Evolutionary conservation across 1,140 invertebrate genomes (phyloP).

Genomic region (Ridgeia piscesae): DNA sequence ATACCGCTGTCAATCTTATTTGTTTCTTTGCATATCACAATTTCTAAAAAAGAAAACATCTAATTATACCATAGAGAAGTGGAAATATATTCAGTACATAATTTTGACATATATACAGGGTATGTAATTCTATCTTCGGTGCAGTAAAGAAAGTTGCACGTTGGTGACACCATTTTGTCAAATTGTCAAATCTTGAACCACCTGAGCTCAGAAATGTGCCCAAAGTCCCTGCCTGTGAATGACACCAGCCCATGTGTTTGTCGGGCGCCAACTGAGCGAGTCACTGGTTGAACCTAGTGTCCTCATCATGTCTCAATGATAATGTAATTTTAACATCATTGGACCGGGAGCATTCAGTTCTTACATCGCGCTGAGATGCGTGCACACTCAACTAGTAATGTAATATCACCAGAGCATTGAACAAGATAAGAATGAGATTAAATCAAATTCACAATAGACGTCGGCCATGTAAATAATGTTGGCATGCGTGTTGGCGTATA

Average conservation of each 20-base stretch:
- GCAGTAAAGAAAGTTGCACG: too few relatives aligned
- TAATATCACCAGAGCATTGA: neutral
- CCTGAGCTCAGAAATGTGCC: neutral
- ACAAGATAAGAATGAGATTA: neutral
- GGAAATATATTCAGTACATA: too few relatives aligned
- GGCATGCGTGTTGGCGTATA: neutral
- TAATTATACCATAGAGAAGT: too few relatives aligned
- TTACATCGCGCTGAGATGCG: neutral
- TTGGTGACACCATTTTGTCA: too few relatives aligned
- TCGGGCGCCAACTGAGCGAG: neutral
- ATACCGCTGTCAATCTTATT: too few relatives aligned
- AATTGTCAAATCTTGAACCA: too few relatives aligned
- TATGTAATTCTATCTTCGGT: too few relatives aligned
- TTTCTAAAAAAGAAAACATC: too few relatives aligned
- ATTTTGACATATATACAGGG: too few relatives aligned
- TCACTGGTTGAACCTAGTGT: neutral
- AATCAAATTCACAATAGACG: neutral
- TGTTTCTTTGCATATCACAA: too few relatives aligned
- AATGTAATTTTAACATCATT: neutral
- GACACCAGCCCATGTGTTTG: neutral
- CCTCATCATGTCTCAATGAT: neutral
- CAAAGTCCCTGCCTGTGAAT: neutral
- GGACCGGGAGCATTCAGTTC: neutral
- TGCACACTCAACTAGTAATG: neutral
- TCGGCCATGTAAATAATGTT: neutral